A percentile compares a stretch with the other conserved stretches of the same genome.
These are phyloP conservation scores for Mycetomoellerius zeteki DNA, from an alignment of 1,140 invertebrate genomes.

Conservation along the genomic window DNA sequence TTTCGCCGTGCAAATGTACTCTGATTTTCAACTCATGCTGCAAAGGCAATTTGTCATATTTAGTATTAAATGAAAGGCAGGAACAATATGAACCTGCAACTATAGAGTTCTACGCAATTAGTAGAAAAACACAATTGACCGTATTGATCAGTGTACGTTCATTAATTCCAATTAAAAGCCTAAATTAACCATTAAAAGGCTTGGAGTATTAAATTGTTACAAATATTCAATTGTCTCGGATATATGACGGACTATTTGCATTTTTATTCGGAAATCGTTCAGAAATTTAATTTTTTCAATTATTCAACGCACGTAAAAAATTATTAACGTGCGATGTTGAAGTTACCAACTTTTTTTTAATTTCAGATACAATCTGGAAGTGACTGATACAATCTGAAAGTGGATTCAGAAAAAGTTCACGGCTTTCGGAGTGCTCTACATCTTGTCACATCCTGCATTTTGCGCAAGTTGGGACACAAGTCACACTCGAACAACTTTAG, in stretches of 20 bases:
- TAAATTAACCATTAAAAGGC: not conserved
- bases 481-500: constrained; percentile 60
- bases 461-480: constrained; percentile 53
- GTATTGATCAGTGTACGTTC: constrained; percentile 18
- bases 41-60: constrained; percentile 12
- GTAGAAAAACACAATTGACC: not conserved
- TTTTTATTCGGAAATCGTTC: no score
- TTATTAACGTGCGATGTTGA: not conserved
- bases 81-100: not conserved
- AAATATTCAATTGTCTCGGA: not conserved
- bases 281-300: not conserved
- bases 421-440: not conserved
- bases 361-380: constrained; percentile 1
- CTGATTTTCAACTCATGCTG: not conserved
- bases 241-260: not conserved
- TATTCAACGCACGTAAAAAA: not conserved
- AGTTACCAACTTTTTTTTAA: not conserved
- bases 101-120: not conserved
- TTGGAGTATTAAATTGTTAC: constrained; percentile 10
- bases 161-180: constrained; percentile 17
- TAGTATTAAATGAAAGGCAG: constrained; percentile 20
- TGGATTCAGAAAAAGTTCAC: not conserved
- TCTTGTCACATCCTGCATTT: constrained; percentile 49
- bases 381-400: constrained; percentile 7
- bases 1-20: not conserved